A percentile compares a stretch with the other conserved stretches of the same genome.
phyloP scores from a whole-genome alignment of 2,888 invertebrate genomes.

The Heliconius charithonia region DNA sequence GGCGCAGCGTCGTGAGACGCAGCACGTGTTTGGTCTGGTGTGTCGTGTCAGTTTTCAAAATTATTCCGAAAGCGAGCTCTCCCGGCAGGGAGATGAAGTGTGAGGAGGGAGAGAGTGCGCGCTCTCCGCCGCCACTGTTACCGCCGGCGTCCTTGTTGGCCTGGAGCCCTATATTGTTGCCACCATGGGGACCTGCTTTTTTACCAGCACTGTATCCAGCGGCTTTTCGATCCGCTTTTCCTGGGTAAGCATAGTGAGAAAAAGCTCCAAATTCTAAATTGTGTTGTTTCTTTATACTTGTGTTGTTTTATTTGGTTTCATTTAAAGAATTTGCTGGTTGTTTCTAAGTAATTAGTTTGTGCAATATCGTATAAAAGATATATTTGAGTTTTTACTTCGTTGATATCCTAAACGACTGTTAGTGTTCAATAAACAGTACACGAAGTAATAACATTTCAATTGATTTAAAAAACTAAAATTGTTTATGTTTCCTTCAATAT shows the following conservation, averaged over 20 bases:
- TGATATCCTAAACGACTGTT: background rate
- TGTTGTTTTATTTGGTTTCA: background rate
- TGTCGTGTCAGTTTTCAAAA: slow-evolving; percentile 66
- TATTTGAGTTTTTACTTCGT: background rate
- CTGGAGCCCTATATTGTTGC: slow-evolving; percentile 89
- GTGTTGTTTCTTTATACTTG: background rate
- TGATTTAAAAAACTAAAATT: too few relatives aligned
- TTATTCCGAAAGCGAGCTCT: slow-evolving; percentile 81
- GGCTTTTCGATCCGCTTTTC: slow-evolving; percentile 87
- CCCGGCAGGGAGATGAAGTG: slow-evolving; percentile 82
- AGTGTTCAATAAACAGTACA: too few relatives aligned
- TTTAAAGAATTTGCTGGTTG: too few relatives aligned
- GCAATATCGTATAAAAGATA: background rate
- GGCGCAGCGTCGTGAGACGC: slow-evolving; percentile 78
- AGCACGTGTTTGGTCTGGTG: slow-evolving; percentile 78
- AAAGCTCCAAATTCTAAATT: background rate
- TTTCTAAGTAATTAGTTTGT: background rate
- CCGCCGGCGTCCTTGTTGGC: slow-evolving; percentile 87
- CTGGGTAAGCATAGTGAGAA: slow-evolving; percentile 85
- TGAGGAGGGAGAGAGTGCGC: slow-evolving; percentile 76
- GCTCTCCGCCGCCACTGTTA: slow-evolving; percentile 74
- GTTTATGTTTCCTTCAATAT: too few relatives aligned
- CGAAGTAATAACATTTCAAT: too few relatives aligned
- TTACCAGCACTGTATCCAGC: slow-evolving; percentile 89
- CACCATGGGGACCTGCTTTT: slow-evolving; percentile 89